Evolutionary conservation across 2,113 vertebrate species (phyloP), one percentile per base, ranked within the genome.

Genomic region (Platichthys flesus): DNA sequence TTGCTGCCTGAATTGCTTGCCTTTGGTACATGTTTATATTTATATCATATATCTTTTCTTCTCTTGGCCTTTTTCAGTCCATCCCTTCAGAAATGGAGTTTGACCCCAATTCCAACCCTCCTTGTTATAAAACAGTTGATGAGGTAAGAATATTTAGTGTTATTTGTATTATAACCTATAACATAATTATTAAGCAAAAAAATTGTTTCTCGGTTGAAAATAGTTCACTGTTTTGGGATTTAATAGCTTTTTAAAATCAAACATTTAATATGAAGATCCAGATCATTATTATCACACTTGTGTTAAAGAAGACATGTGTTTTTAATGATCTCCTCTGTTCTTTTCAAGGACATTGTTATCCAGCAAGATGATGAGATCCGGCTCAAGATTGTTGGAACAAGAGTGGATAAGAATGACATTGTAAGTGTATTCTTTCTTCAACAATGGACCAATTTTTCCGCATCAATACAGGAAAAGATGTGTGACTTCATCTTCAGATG

Each of bases 31-130:
- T 31, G 18, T 54, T 13, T 16, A 57, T 20, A 26, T 57, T n/a
- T 21, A 54, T 9, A 54, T 54, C 18, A 21, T 0, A 5, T 20
- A 45, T 37, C 55, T 15, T 0, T 1, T 42, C 35, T 67, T 62
- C 14, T 37, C n/a, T 60, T 37, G 28, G 23, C 23, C 23, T 31
- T 76, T 93, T 81, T 4, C 89, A 98, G 97, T 98, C 96, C 51
- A 98, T 98, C 71, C 96, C 97, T 1, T 97, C 95, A 18, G 97
- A 97, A 91, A 97, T 98, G 97, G 96, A 97, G 83, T 98, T 97
- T 82, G 97, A 97, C 70, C 96, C 97, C 13, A 97, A 97, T 74
- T 98, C 96, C 16, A 98, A 97, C 82, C 96, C 97, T 12, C 97
- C 97, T 0, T 97, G 97, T 86, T 98, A 98, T 81, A 98, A 98